Conservation (phyloP, 2,888 invertebrate species). For the Pasiphila rectangulata region DNA sequence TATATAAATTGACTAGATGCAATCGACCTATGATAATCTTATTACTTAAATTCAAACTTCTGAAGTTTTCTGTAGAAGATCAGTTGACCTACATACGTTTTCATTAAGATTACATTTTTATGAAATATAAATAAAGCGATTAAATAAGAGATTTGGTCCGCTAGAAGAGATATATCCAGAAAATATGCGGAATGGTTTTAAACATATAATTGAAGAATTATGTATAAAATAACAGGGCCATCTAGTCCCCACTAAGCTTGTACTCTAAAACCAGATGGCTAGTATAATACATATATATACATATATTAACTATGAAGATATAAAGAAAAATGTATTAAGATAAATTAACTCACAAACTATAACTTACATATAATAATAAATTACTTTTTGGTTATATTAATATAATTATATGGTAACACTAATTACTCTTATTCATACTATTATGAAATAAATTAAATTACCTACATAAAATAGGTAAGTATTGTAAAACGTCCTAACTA, state of each 20-base stretch:
- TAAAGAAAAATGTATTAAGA: neutral
- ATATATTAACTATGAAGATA: neutral
- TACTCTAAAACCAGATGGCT: too few relatives aligned
- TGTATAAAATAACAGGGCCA: too few relatives aligned
- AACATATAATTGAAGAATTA: neutral
- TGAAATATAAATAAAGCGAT: neutral
- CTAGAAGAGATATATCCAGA: neutral
- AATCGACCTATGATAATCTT: conserved; percentile 8
- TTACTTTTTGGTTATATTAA: neutral
- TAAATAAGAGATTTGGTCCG: conserved; percentile 12
- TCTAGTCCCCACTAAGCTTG: too few relatives aligned
- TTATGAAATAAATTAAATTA: too few relatives aligned
- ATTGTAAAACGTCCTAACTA: neutral
- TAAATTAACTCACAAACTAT: neutral
- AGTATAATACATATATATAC: too few relatives aligned
- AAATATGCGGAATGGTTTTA: conserved; percentile 4
- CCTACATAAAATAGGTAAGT: neutral
- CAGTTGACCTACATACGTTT: neutral
- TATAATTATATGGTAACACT: neutral
- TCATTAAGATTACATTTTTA: neutral
- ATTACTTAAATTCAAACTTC: neutral
- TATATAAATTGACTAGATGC: conserved; percentile 29
- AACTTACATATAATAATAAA: neutral
- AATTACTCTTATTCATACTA: too few relatives aligned
- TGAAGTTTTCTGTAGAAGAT: neutral